A percentile compares a stretch with the other conserved stretches of the same genome.
Evolutionary conservation across 1,140 invertebrate species (phyloP).

Genomic region (Drosophila truncata): DNA sequence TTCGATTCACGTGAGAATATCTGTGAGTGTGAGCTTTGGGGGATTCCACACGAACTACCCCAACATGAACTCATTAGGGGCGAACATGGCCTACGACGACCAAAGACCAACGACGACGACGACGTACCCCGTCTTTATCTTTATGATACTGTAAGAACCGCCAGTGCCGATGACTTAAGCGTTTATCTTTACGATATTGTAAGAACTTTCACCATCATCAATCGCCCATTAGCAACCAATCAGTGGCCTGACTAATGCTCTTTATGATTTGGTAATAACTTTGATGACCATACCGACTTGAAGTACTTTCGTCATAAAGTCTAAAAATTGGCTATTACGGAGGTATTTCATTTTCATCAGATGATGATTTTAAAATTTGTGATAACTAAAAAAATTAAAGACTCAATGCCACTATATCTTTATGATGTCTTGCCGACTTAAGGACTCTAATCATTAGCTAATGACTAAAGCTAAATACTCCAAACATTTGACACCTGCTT

Average conservation of each 20-base stretch:
- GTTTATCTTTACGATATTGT: conserved; percentile 66
- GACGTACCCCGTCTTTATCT: conserved; percentile 64
- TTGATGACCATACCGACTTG: not conserved
- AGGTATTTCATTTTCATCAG: no score
- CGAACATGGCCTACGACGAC: conserved; percentile 9
- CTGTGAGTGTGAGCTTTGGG: not conserved
- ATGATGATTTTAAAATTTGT: not conserved
- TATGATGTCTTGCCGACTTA: conserved; percentile 4
- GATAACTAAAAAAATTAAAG: no score
- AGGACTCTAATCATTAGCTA: conserved; percentile 27
- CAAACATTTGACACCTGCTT: conserved; percentile 30
- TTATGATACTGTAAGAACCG: conserved; percentile 67
- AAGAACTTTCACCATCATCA: conserved; percentile 37
- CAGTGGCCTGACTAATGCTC: conserved; percentile 5
- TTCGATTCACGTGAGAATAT: conserved; percentile 26
- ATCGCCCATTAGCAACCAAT: conserved; percentile 26
- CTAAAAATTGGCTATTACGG: not conserved
- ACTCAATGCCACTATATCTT: not conserved
- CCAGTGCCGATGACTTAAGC: conserved; percentile 23
- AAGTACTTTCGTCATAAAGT: conserved; percentile 1
- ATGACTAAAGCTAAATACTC: conserved; percentile 15
- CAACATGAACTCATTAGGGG: conserved; percentile 72
- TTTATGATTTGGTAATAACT: conserved; percentile 12
- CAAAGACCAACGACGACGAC: no score
- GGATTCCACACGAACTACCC: conserved; percentile 66